Percentiles rank a stretch among this genome's conserved stretches.
These are phyloP conservation scores for Matsumurasca onukii DNA, from an alignment of 1,140 invertebrate genomes.

Conservation along the genomic window DNA sequence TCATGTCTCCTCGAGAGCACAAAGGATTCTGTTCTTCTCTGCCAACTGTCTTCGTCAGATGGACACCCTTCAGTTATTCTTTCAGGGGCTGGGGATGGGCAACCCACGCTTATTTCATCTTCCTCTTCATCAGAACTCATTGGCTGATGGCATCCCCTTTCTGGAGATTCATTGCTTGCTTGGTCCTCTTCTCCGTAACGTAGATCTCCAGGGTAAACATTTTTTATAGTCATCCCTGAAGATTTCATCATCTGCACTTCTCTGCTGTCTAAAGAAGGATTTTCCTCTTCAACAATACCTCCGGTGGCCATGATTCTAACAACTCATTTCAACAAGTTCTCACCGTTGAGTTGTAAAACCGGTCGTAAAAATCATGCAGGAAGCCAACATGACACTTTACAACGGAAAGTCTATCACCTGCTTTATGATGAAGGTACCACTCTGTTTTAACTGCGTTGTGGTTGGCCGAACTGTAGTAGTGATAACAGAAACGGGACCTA, in stretches of 20 bases:
- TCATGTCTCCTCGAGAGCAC: conserved; percentile 41
- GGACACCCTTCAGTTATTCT: conserved; percentile 15
- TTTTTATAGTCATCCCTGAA: conserved; percentile 8
- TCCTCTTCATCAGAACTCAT: conserved; percentile 42
- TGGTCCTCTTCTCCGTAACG: conserved; percentile 19
- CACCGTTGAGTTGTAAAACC: too few species aligned
- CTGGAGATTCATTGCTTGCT: conserved; percentile 15
- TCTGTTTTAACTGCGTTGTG: background rate
- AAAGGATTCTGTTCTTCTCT: conserved; percentile 34
- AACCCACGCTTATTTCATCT: conserved; percentile 71
- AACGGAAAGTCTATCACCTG: conserved; percentile 18
- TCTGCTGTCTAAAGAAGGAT: conserved; percentile 7
- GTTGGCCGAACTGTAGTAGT: background rate
- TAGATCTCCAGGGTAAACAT: conserved; percentile 19
- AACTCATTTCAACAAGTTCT: background rate
- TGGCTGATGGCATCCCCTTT: background rate
- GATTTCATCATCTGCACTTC: conserved; percentile 24
- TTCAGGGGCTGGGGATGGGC: conserved; percentile 61
- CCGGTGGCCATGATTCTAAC: conserved; percentile 30
- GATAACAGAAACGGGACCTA: background rate
- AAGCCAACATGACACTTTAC: background rate
- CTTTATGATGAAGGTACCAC: background rate
- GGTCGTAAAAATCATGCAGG: background rate
- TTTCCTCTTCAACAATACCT: conserved; percentile 24
- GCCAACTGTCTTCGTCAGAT: conserved; percentile 30